phyloP scores from a whole-genome alignment of 1,140 invertebrate species.

The Macrobrachium nipponense region DNA sequence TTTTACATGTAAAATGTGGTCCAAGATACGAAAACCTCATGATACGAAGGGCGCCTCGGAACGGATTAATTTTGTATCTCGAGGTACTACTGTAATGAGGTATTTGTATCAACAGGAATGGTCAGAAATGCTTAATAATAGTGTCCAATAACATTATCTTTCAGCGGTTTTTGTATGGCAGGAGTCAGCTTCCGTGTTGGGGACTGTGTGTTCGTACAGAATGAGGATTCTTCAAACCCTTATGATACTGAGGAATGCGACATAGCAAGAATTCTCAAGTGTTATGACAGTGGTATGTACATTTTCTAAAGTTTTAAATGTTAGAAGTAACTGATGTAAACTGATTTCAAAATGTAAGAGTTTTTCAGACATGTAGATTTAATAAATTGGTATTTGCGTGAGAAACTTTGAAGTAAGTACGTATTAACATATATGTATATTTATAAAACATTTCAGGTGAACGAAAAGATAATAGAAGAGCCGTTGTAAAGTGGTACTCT shows the following conservation, averaged over 20 bases:
- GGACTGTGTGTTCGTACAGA: slow-evolving; percentile 44
- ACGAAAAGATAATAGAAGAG: neutral
- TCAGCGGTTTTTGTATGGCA: slow-evolving; percentile 28
- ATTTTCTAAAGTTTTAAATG: neutral
- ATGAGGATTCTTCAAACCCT: slow-evolving; percentile 34
- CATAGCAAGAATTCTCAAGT: slow-evolving; percentile 40
- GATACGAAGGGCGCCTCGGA: no score
- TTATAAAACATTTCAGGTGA: slow-evolving; percentile 1
- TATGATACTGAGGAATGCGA: slow-evolving; percentile 38
- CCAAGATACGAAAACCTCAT: no score
- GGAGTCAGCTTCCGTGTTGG: slow-evolving; percentile 3
- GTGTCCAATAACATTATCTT: neutral
- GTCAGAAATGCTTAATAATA: no score
- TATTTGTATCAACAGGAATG: no score
- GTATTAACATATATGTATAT: no score
- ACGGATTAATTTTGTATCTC: no score
- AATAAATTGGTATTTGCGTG: neutral
- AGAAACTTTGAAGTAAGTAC: neutral
- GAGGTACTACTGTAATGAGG: no score
- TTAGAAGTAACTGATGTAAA: neutral
- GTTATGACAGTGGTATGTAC: slow-evolving; percentile 54
- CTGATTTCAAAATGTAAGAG: neutral
- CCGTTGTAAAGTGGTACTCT: slow-evolving; percentile 30
- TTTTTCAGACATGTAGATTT: neutral
- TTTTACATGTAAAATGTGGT: no score